phyloP scores from a whole-genome alignment of 2,113 vertebrate genomes.

The Malurus cyaneus region DNA sequence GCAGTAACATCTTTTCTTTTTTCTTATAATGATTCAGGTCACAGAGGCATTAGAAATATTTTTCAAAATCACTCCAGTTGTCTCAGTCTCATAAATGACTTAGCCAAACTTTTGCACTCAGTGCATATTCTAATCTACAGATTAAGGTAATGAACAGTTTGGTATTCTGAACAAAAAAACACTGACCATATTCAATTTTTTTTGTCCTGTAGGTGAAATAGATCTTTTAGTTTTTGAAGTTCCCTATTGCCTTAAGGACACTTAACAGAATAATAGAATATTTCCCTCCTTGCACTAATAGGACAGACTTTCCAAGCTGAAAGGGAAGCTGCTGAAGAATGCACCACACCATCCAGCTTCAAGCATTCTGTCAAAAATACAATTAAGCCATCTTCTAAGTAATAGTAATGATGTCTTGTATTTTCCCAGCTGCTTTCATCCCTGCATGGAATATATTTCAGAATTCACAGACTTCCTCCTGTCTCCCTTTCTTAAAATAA shows the following conservation, averaged over 20 bases:
- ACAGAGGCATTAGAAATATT: not conserved
- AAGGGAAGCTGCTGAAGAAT: not conserved
- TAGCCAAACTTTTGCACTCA: not conserved
- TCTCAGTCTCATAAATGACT: not conserved
- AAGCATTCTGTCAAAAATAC: conserved; percentile 4
- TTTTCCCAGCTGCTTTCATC: not conserved
- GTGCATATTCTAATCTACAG: not conserved
- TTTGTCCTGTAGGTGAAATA: not conserved
- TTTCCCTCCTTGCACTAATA: not conserved
- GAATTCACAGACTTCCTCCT: not conserved
- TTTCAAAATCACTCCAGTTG: not conserved
- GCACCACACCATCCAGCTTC: not conserved
- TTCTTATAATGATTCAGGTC: not conserved
- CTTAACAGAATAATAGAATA: not conserved
- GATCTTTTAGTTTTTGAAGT: not conserved
- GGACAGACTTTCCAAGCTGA: not conserved
- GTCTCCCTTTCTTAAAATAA: not conserved
- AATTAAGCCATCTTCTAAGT: not conserved
- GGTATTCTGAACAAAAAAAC: not conserved
- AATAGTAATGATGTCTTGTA: not conserved
- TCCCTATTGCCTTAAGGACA: not conserved
- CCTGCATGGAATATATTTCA: not conserved
- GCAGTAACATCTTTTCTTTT: not conserved
- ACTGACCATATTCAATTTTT: not conserved
- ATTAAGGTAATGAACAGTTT: not conserved